Percentiles rank a stretch among this genome's conserved stretches.
These are phyloP conservation scores for Gymnothorax reevesii DNA, from an alignment of 2,797 vertebrate genomes.

Conservation along the genomic window DNA sequence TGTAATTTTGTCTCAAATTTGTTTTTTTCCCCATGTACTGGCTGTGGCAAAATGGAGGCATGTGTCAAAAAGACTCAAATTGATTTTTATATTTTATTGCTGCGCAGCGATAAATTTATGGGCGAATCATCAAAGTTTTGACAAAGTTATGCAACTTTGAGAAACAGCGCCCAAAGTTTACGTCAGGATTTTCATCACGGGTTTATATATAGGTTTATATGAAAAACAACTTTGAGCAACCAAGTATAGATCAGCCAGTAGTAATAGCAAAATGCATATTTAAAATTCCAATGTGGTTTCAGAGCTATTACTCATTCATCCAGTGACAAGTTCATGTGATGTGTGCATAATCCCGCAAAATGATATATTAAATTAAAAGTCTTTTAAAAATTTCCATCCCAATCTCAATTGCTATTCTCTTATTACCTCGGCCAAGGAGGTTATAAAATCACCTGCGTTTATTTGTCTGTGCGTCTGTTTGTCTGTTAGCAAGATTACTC, in stretches of 20 bases:
- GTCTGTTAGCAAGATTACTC: too few species aligned
- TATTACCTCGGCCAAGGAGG: too few species aligned
- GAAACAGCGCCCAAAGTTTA: not conserved
- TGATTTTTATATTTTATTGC: not conserved
- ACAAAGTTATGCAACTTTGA: not conserved
- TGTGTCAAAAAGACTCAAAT: not conserved
- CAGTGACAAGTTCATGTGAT: not conserved
- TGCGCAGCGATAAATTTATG: not conserved
- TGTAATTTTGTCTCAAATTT: not conserved
- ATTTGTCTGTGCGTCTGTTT: too few species aligned
- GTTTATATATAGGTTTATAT: not conserved
- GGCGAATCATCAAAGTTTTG: not conserved
- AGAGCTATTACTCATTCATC: not conserved
- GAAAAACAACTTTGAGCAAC: not conserved
- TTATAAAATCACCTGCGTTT: too few species aligned
- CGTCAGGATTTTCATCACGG: not conserved
- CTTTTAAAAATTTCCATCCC: too few species aligned
- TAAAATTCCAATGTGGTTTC: not conserved
- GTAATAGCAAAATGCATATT: not conserved
- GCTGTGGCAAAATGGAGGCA: not conserved
- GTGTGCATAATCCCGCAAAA: not conserved
- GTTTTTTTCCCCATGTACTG: not conserved
- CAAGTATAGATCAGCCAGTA: not conserved
- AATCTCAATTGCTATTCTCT: too few species aligned
- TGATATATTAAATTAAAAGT: too few species aligned